Conservation (phyloP, 1,140 invertebrate species). For the Aphaenogaster ashmeadi region DNA sequence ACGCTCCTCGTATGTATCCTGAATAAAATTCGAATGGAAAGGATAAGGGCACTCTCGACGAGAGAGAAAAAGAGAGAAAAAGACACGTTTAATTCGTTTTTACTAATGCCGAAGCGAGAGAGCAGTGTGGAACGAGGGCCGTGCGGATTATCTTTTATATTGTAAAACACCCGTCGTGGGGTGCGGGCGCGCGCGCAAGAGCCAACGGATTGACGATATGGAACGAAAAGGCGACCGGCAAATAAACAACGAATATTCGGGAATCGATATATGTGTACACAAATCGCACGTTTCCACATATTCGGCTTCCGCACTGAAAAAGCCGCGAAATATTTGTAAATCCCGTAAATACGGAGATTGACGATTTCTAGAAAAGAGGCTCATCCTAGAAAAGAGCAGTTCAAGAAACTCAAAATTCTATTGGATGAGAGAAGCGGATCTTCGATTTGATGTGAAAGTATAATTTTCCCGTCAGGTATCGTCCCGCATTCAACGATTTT, state of each 20-base stretch:
- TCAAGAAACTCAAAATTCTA: conserved; percentile 45
- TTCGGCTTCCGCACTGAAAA: background rate
- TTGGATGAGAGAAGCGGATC: conserved; percentile 3
- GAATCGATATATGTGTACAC: conserved; percentile 30
- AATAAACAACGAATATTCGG: conserved; percentile 51
- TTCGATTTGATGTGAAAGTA: conserved; percentile 39
- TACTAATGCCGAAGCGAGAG: background rate
- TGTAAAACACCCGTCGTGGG: conserved; percentile 1
- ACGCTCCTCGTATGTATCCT: background rate
- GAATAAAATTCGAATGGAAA: conserved; percentile 12
- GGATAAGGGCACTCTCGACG: background rate
- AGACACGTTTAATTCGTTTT: conserved; percentile 28
- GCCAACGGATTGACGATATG: conserved; percentile 26
- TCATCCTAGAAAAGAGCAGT: conserved; percentile 18
- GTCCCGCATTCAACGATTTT: background rate
- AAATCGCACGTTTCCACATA: conserved; percentile 43
- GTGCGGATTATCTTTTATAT: conserved; percentile 47
- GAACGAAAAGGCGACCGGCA: conserved; percentile 33
- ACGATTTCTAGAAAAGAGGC: background rate
- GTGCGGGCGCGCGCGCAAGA: background rate
- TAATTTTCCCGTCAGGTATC: conserved; percentile 53
- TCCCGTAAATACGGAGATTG: conserved; percentile 33
- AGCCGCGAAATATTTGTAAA: conserved; percentile 38
- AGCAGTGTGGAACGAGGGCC: background rate
- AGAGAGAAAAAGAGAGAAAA: background rate